phyloP scores from a whole-genome alignment of 2,888 invertebrate genomes.

The Rhyacophila evoluta region DNA sequence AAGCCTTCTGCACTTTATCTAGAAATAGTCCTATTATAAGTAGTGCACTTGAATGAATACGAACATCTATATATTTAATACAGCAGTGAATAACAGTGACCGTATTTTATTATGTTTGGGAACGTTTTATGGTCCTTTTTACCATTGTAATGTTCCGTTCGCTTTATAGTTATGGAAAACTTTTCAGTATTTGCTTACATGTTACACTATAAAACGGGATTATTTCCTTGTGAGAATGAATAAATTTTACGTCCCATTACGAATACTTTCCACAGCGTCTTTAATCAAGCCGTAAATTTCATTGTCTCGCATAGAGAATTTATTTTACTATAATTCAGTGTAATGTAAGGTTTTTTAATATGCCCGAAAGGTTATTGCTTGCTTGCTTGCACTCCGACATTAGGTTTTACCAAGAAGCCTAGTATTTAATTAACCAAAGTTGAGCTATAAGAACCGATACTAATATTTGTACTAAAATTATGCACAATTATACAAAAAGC shows the following conservation, averaged over 20 bases:
- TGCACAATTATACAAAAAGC: too few species aligned
- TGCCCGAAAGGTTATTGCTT: slow-evolving; percentile 40
- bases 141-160: too few species aligned
- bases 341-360: slow-evolving; percentile 45
- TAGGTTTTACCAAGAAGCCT: neutral
- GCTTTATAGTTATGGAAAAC: neutral
- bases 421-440: neutral
- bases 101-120: too few species aligned
- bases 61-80: too few species aligned
- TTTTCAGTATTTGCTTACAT: slow-evolving; percentile 33
- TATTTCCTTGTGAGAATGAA: slow-evolving; percentile 49
- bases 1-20: too few species aligned
- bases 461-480: too few species aligned
- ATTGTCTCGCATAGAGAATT: slow-evolving; percentile 47
- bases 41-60: too few species aligned
- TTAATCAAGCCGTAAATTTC: slow-evolving; percentile 54
- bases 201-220: slow-evolving; percentile 36
- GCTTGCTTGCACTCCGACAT: slow-evolving; percentile 22
- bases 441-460: too few species aligned
- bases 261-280: slow-evolving; percentile 48
- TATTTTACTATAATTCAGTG: slow-evolving; percentile 49
- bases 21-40: too few species aligned
- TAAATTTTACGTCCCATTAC: slow-evolving; percentile 53
- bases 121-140: too few species aligned
- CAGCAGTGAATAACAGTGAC: too few species aligned